Evolutionary conservation across 2,113 vertebrate species (phyloP), one percentile per base, ranked within the genome.

Genomic region (Prunella fulvescens): DNA sequence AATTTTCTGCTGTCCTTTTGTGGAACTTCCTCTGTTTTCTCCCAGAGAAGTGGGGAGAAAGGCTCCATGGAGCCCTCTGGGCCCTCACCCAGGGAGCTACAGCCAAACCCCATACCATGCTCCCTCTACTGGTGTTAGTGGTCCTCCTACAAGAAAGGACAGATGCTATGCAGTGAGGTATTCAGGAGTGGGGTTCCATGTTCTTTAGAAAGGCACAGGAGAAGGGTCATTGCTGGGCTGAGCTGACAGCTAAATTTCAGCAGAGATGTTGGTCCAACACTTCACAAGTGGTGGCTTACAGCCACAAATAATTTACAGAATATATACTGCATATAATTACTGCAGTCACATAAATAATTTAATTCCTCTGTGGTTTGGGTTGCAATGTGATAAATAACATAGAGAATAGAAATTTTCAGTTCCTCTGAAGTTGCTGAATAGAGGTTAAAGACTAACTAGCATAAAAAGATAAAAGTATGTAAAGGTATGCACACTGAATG

Each of bases 51-150:
- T 0, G 1, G 4, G 9, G 16, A 64, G 19, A 40, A 73, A 69
- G 4, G 8, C 22, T 86, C 14, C 19, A 4, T 1, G 0, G 1
- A 71, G 14, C 9, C 11, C 12, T 57, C 14, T 7, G 11, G 9
- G 31, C 26, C 29, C 50, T 48, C 57, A 19, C 23, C 19, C 19
- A 23, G 40, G 1, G 6, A 74, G 25, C 47, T 53, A 22, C 19
- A 61, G 22, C 56, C 66, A 69, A 90, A 56, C 6, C 18, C 87
- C 39, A 42, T 47, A 25, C 39, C 51, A 12, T 20, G 39, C 79
- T 94, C 92, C 93, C 86, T 95, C 95, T 96, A 12, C 88, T 87
- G 93, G 95, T 60, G 25, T 42, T 44, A 69, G 31, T 39, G 50
- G 44, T 74, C 28, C 9, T 88, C 3, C 4, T 10, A 1, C 14